Percentiles rank a stretch among this genome's conserved stretches.
phyloP scores from a whole-genome alignment of 2,113 vertebrate genomes.

The Ovis aries region DNA sequence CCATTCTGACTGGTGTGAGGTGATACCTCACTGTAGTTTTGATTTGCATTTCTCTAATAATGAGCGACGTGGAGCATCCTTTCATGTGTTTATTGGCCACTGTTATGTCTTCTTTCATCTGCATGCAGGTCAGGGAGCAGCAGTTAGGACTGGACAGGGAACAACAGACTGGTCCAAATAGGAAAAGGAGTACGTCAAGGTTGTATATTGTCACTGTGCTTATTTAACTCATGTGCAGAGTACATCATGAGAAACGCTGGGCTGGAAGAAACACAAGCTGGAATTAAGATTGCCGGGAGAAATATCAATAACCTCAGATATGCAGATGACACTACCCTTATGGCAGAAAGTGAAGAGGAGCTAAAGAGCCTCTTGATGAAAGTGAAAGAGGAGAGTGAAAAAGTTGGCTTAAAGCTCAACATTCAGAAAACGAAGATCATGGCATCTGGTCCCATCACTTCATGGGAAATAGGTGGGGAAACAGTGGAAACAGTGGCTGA shows the following conservation, averaged over 20 bases:
- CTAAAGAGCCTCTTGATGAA: background rate
- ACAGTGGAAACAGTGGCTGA: background rate
- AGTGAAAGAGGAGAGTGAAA: background rate
- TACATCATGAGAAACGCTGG: background rate
- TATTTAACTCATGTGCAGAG: background rate
- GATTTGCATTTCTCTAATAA: background rate
- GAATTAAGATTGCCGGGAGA: background rate
- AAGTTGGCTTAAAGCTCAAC: background rate
- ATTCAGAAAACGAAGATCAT: background rate
- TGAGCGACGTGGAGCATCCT: background rate
- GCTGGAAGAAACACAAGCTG: background rate
- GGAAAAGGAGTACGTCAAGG: background rate
- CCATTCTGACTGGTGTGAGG: background rate
- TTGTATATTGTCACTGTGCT: background rate
- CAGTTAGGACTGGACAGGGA: background rate
- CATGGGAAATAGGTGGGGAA: background rate
- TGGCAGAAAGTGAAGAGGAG: background rate
- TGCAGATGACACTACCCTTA: background rate
- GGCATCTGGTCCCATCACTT: background rate
- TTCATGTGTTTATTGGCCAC: background rate
- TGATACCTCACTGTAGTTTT: background rate
- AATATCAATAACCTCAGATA: background rate
- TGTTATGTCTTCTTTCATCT: background rate
- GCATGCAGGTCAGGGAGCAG: background rate
- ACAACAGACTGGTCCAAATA: background rate